Conservation (phyloP, 2,888 invertebrate genomes). For the Chalcis sispes region DNA sequence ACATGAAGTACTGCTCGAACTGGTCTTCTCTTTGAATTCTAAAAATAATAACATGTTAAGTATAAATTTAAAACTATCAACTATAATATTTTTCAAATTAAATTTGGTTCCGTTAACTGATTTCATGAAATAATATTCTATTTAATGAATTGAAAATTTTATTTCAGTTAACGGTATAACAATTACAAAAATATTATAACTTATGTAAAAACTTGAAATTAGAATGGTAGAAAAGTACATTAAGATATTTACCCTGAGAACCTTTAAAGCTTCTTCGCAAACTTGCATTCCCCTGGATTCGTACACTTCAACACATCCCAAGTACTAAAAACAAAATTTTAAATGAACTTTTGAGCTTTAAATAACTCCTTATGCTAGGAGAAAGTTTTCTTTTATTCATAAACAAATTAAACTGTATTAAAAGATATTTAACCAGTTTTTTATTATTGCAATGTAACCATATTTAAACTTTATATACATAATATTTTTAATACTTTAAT, state of each 20-base stretch:
- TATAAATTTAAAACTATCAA: constrained; percentile 1
- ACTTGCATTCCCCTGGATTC: constrained; percentile 99
- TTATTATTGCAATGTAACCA: neutral
- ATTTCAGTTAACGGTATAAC: too few species aligned
- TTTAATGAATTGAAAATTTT: too few species aligned
- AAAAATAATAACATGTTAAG: constrained; percentile 58
- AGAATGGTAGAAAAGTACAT: constrained; percentile 3
- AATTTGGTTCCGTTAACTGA: neutral
- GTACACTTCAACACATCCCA: constrained; percentile 99
- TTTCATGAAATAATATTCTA: constrained; percentile 9
- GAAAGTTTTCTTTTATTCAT: constrained; percentile 23
- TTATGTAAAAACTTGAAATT: neutral
- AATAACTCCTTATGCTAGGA: constrained; percentile 38
- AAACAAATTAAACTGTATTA: constrained; percentile 29
- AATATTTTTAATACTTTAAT: neutral
- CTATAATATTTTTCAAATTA: constrained; percentile 4
- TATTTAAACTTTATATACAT: neutral
- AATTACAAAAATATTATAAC: too few species aligned
- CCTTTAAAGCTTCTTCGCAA: constrained; percentile 99
- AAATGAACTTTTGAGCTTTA: constrained; percentile 30
- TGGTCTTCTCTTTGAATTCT: constrained; percentile 92
- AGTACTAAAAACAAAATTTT: constrained; percentile 81
- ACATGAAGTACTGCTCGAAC: constrained; percentile 93
- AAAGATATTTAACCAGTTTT: constrained; percentile 9
- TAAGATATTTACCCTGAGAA: constrained; percentile 86